Evolutionary conservation across 2,797 vertebrate genomes (phyloP), one percentile per base, ranked within the genome.

Genomic region (Otolemur crassicaudatus): DNA sequence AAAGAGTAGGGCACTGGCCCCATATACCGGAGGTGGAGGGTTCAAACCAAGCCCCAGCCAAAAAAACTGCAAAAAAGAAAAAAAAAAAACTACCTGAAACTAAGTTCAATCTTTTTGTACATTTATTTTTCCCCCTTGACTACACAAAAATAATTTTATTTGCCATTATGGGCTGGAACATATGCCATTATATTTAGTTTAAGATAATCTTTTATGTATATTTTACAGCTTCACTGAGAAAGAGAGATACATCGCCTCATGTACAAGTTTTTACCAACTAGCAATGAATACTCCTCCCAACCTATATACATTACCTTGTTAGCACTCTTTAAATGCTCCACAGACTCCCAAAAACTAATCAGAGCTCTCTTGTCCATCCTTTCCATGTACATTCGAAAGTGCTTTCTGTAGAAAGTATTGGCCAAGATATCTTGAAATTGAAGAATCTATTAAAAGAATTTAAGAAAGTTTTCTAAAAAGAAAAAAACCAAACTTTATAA

Each of bases 351-450:
- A 97, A 99, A 99, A 98, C 99, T 98, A 1, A 99, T 99, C 96
- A 99, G 98, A 97, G 99, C 98, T 96, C 98, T 98, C 98, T 99
- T 99, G 97, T 99, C 99, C 94, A 99, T 99, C 94, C 99, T 99
- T 96, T 99, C 99, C 99, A 99, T 99, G 98, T 99, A 99, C 88
- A 98, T 98, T 96, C 98, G 98, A 95, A 99, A 99, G 91, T 99
- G 99, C 76, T 99, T 99, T 98, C 99, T 98, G 98, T 99, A 99
- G 16, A 98, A 98, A 49, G 99, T 97, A 94, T 98, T 99, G 91
- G 98, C 99, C 98, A 99, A 98, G 98, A 99, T 99, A 96, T 99
- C 99, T 92, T 99, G 99, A 97, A 99, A 99, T 95, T 99, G 99
- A 97, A 99, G 99, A 98, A 99, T 99, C 99, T 99, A 97, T 91